Percentiles rank a stretch among this genome's conserved stretches.
Conservation (phyloP, 2,888 invertebrate genomes). For the Philereme vetulata region DNA sequence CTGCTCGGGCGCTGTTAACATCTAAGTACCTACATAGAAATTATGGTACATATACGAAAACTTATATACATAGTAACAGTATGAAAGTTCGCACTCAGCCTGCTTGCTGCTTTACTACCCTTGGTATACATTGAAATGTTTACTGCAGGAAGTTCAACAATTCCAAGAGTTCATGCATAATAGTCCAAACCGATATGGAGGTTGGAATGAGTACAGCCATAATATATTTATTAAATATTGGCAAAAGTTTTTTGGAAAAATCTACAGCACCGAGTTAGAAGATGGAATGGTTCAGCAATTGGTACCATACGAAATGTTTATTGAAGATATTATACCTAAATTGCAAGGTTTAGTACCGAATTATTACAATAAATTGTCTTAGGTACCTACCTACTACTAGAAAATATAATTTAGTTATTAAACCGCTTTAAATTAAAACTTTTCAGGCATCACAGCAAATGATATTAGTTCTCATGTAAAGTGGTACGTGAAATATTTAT, state of each 20-base stretch:
- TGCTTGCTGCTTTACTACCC: conserved; percentile 3
- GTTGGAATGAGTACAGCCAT: conserved; percentile 84
- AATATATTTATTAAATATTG: conserved; percentile 76
- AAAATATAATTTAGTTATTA: too few relatives aligned
- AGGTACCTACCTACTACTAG: background rate
- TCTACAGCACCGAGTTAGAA: conserved; percentile 19
- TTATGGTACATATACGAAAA: too few relatives aligned
- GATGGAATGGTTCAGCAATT: conserved; percentile 28
- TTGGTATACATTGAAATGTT: background rate
- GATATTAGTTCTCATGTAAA: conserved; percentile 58
- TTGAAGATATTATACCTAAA: conserved; percentile 52
- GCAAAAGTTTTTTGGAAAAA: conserved; percentile 57
- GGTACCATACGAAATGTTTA: conserved; percentile 44
- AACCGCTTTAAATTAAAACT: background rate
- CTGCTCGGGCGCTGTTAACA: too few relatives aligned
- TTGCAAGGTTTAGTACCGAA: conserved; percentile 51
- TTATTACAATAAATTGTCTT: background rate
- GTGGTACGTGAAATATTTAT: conserved; percentile 67
- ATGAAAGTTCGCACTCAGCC: too few relatives aligned
- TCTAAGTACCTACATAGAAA: too few relatives aligned
- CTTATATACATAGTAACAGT: too few relatives aligned
- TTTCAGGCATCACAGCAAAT: conserved; percentile 49
- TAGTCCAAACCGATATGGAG: conserved; percentile 79
- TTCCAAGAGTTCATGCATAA: conserved; percentile 80
- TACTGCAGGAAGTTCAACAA: conserved; percentile 75